Percentiles rank a stretch among this genome's conserved stretches.
phyloP scores from a whole-genome alignment of 1,140 invertebrate species.

The Drosophila arawakana region DNA sequence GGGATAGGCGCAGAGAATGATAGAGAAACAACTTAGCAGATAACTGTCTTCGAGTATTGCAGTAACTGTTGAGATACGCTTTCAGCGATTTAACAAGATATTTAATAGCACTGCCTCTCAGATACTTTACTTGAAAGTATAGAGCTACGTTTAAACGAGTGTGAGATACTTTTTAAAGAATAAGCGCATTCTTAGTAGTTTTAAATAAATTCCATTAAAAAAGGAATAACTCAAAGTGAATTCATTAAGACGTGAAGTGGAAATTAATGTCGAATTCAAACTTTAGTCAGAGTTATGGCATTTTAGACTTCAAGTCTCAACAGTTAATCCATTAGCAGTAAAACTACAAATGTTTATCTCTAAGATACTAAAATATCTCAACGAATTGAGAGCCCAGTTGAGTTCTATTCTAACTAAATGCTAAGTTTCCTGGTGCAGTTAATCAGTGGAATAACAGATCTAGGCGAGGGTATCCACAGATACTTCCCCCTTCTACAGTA shows the following conservation, averaged over 20 bases:
- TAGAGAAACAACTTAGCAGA: conserved; percentile 1
- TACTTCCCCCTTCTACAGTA: neutral
- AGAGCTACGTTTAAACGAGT: neutral
- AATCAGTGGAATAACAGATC: conserved; percentile 4
- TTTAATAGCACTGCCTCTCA: neutral
- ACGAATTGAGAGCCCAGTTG: neutral
- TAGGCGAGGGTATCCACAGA: neutral
- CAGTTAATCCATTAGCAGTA: neutral
- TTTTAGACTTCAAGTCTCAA: neutral
- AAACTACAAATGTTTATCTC: conserved; percentile 1
- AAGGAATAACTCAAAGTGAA: no score
- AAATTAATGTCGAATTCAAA: neutral
- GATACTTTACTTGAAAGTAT: neutral
- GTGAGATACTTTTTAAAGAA: neutral
- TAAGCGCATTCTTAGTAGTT: no score
- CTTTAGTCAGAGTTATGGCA: neutral
- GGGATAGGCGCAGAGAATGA: neutral
- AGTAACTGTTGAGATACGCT: neutral
- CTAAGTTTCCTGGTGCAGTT: conserved; percentile 1
- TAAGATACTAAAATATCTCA: neutral
- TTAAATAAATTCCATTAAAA: neutral
- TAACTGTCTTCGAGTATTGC: conserved; percentile 9
- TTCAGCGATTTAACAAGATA: neutral
- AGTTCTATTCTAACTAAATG: neutral
- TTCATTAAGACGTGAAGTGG: no score